Evolutionary conservation across 2,113 vertebrate species (phyloP).

Genomic region (Dryoscopus gambensis): DNA sequence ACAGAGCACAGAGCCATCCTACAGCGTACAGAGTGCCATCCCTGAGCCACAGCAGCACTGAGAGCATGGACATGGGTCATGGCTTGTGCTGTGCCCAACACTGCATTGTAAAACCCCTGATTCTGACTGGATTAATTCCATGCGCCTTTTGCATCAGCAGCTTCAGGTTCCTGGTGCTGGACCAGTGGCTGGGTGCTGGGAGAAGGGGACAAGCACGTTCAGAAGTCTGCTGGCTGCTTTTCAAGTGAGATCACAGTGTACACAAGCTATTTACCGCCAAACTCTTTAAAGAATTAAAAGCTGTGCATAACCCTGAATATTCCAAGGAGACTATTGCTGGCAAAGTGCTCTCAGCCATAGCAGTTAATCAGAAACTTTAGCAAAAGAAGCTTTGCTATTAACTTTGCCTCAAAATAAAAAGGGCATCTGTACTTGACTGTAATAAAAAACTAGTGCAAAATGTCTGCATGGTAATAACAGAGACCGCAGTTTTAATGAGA

Average conservation of each 20-base stretch:
- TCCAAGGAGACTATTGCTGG: neutral
- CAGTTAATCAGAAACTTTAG: neutral
- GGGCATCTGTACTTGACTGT: neutral
- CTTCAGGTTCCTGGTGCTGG: neutral
- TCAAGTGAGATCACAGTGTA: neutral
- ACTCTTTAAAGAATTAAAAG: slow-evolving; percentile 20
- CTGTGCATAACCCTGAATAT: neutral
- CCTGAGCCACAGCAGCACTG: neutral
- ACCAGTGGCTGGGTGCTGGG: neutral
- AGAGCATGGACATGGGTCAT: fast-evolving
- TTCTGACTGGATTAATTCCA: neutral
- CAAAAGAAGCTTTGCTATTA: neutral
- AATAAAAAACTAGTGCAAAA: neutral
- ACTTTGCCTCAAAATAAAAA: neutral
- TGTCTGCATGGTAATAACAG: neutral
- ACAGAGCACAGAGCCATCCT: neutral
- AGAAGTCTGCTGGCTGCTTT: neutral
- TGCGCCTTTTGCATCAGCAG: neutral
- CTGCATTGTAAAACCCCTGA: neutral
- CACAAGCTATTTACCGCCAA: neutral
- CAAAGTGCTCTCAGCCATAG: slow-evolving; percentile 12
- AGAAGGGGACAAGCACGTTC: neutral
- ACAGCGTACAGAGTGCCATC: neutral
- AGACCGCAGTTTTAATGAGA: neutral
- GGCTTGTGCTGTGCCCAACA: fast-evolving